Percentiles rank a stretch among this genome's conserved stretches.
Conservation (phyloP, 1,140 invertebrate genomes). For the Propsilocerus akamusi region DNA sequence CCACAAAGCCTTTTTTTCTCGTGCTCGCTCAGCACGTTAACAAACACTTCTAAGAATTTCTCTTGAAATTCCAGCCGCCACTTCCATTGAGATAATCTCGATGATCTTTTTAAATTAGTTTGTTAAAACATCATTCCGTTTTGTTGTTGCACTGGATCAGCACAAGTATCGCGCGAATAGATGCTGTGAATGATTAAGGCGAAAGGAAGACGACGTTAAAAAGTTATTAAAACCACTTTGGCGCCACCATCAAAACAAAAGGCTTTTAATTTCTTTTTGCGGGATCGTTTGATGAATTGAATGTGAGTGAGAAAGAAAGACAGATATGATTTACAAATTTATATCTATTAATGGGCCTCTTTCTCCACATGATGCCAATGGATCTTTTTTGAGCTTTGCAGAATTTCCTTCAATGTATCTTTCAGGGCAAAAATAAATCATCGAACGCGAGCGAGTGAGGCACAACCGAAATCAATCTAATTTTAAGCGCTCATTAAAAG, state of each 20-base stretch:
- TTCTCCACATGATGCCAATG: neutral
- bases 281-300: neutral
- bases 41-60: neutral
- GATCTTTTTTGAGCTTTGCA: no score
- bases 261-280: neutral
- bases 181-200: neutral
- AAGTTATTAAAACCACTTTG: neutral
- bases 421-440: no score
- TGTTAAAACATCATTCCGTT: neutral
- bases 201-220: neutral
- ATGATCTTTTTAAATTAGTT: conserved; percentile 3
- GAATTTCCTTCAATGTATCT: no score
- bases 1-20: neutral
- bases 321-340: neutral
- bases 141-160: neutral
- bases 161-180: neutral
- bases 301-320: neutral
- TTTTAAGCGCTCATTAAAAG: no score
- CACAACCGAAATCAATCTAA: no score
- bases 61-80: neutral
- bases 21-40: neutral
- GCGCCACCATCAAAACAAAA: neutral
- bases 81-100: neutral
- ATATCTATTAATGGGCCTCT: neutral
- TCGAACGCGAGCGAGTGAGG: no score